These are phyloP conservation scores for Notoglanidium macrostoma DNA, from an alignment of 2,797 vertebrate genomes.

Conservation along the genomic window DNA sequence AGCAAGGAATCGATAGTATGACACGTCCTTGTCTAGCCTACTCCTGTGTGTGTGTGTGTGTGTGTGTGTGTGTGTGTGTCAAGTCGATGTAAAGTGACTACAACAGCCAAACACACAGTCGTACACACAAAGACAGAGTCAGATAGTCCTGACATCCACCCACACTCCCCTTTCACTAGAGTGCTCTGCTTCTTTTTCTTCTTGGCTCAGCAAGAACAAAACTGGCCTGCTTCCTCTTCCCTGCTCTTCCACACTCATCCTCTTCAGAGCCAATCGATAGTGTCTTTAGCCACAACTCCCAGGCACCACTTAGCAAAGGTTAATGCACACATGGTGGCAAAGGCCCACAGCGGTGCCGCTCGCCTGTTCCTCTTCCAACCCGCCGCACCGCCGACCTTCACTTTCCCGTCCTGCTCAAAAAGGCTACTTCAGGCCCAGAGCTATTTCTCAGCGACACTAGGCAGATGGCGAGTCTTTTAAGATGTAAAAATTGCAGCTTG, in stretches of 20 bases:
- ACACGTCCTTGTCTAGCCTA: constrained; percentile 29
- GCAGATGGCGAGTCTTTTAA: background rate
- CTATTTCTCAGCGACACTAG: constrained; percentile 1
- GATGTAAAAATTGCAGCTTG: background rate
- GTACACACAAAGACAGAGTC: constrained; percentile 39
- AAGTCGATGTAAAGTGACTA: constrained; percentile 17
- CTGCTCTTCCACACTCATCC: constrained; percentile 43
- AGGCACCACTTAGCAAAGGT: constrained; percentile 63
- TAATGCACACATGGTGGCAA: constrained; percentile 66
- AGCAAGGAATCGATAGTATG: constrained; percentile 31
- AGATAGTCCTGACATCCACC: constrained; percentile 44
- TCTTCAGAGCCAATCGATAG: constrained; percentile 51
- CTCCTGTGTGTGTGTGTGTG: background rate
- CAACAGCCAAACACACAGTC: constrained; percentile 17
- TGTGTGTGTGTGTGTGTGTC: constrained; percentile 7
- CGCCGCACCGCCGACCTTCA: constrained; percentile 13
- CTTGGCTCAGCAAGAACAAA: constrained; percentile 35
- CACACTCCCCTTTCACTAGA: constrained; percentile 37
- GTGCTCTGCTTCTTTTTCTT: constrained; percentile 31
- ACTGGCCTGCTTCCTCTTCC: constrained; percentile 43
- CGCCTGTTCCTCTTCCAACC: constrained; percentile 51
- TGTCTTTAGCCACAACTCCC: constrained; percentile 63
- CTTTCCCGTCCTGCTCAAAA: constrained; percentile 11
- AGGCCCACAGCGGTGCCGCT: constrained; percentile 55
- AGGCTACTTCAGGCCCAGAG: background rate